These are phyloP conservation scores for Eledona agricola DNA, from an alignment of 2,888 invertebrate species.

Conservation along the genomic window DNA sequence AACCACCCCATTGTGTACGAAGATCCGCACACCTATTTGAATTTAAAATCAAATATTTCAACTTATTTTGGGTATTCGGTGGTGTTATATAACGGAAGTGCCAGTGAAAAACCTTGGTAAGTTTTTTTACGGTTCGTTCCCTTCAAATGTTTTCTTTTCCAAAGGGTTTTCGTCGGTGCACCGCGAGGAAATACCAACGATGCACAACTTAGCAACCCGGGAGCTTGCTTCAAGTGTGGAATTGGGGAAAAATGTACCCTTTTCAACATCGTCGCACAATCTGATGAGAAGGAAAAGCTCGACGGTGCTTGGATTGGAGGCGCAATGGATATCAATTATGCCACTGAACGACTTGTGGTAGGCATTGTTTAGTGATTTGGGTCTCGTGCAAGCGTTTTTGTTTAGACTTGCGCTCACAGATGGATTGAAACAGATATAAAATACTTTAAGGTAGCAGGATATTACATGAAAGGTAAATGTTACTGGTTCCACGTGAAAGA, in stretches of 20 bases:
- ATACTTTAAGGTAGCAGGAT: conserved; percentile 36
- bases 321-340: conserved; percentile 57
- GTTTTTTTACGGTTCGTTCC: conserved; percentile 6
- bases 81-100: conserved; percentile 46
- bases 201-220: conserved; percentile 56
- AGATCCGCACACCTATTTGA: no score
- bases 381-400: conserved; percentile 1
- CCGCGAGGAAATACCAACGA: conserved; percentile 57
- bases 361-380: conserved; percentile 33
- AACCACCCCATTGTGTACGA: conserved; percentile 49
- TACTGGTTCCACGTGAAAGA: conserved; percentile 51
- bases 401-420: conserved; percentile 41
- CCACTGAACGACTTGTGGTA: conserved; percentile 53
- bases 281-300: conserved; percentile 16
- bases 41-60: conserved; percentile 32
- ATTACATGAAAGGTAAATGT: conserved; percentile 55
- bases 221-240: conserved; percentile 54
- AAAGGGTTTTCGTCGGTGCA: conserved; percentile 56
- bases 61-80: conserved; percentile 59
- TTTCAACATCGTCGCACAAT: conserved; percentile 46
- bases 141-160: no score
- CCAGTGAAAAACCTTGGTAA: conserved; percentile 46
- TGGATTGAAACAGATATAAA: conserved; percentile 21
- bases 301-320: conserved; percentile 60
- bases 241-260: conserved; percentile 47